These are phyloP conservation scores for Chrysomela aeneicollis DNA, from an alignment of 2,888 invertebrate genomes.

Conservation along the genomic window DNA sequence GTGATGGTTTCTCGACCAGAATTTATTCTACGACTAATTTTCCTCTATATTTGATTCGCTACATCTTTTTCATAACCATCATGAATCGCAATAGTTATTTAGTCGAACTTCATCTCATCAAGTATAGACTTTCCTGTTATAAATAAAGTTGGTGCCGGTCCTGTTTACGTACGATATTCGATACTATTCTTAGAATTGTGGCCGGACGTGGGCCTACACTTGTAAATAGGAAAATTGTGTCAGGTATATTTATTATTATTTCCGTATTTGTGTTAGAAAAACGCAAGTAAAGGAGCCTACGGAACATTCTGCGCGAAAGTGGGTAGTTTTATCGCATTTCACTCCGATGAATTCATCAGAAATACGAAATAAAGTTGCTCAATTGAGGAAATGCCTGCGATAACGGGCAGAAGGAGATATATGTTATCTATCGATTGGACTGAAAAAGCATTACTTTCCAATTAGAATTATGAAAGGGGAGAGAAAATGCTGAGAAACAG, in stretches of 20 bases:
- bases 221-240: conserved; percentile 11
- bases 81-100: too few species aligned
- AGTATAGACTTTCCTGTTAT: too few species aligned
- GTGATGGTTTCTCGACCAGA: too few species aligned
- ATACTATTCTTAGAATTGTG: background rate
- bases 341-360: conserved; percentile 8
- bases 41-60: too few species aligned
- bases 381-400: conserved; percentile 17
- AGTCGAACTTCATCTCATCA: too few species aligned
- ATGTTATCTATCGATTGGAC: background rate
- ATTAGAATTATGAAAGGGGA: background rate
- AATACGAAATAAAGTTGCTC: conserved; percentile 13
- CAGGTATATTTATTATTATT: conserved; percentile 21
- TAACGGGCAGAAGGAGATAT: background rate
- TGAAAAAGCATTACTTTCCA: background rate
- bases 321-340: conserved; percentile 12
- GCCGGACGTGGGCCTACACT: background rate
- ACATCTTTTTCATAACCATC: too few species aligned
- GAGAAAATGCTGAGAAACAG: background rate
- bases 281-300: conserved; percentile 15
- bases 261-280: conserved; percentile 21
- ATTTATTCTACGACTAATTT: too few species aligned
- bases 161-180: background rate
- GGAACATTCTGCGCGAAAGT: conserved; percentile 7
- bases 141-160: background rate